Conservation (phyloP, 1,140 invertebrate species). For the Rhizoglyphus robini region DNA sequence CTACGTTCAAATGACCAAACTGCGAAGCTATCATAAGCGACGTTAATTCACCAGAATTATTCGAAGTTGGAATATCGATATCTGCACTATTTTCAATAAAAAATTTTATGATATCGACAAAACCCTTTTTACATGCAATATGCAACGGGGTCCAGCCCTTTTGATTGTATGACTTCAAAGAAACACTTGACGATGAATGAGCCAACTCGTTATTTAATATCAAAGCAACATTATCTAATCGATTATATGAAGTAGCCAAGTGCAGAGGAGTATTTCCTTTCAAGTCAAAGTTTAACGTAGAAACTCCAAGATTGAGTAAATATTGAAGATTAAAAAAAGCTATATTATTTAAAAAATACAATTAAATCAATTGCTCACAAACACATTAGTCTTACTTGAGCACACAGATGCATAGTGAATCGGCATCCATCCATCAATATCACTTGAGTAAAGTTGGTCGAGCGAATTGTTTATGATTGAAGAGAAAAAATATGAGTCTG, state of each 20-base stretch:
- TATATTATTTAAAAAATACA: background rate
- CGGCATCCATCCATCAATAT: conserved; percentile 34
- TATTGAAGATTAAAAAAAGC: conserved; percentile 8
- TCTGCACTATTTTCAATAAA: conserved; percentile 36
- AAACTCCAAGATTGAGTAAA: conserved; percentile 29
- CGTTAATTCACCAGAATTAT: conserved; percentile 36
- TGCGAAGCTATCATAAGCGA: conserved; percentile 39
- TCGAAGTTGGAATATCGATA: conserved; percentile 35
- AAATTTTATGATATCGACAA: conserved; percentile 33
- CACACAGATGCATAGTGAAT: conserved; percentile 43
- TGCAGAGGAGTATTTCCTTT: conserved; percentile 38
- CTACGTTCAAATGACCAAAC: conserved; percentile 35
- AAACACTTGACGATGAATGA: background rate
- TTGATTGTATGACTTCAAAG: conserved; percentile 19
- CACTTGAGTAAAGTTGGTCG: conserved; percentile 37
- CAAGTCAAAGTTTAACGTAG: conserved; percentile 30
- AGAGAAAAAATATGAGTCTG: conserved; percentile 37
- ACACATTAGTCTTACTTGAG: conserved; percentile 36
- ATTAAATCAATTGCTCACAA: conserved; percentile 32
- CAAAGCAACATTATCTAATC: conserved; percentile 38
- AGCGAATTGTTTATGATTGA: conserved; percentile 30
- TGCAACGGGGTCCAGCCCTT: conserved; percentile 27
- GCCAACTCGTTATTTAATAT: conserved; percentile 28
- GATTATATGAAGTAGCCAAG: conserved; percentile 35
- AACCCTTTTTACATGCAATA: conserved; percentile 26